Evolutionary conservation across 1,140 invertebrate species (phyloP).

Genomic region (fruit fly (Drosophila melanogaster)): DNA sequence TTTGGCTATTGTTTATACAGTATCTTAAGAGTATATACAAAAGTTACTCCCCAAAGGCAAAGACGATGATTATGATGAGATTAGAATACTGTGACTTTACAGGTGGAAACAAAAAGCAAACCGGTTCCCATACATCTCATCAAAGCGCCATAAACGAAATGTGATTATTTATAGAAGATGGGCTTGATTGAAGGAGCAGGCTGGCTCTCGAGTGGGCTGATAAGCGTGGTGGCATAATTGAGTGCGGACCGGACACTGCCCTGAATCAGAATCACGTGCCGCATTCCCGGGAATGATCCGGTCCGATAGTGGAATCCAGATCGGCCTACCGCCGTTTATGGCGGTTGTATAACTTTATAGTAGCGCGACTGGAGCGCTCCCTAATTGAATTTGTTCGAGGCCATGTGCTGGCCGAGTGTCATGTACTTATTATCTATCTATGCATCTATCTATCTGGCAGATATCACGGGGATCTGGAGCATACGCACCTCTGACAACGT

Average conservation of each 20-base stretch:
- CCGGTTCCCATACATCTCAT: slow-evolving; percentile 18
- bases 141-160: neutral
- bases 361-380: slow-evolving; percentile 9
- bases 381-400: slow-evolving; percentile 50
- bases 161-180: slow-evolving; percentile 23
- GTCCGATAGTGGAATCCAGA: slow-evolving; percentile 7
- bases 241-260: slow-evolving; percentile 2
- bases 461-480: slow-evolving; percentile 43
- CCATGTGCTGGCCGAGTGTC: slow-evolving; percentile 37
- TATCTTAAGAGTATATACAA: neutral
- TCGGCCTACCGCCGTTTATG: slow-evolving; percentile 29
- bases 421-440: slow-evolving; percentile 44
- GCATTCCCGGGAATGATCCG: slow-evolving; percentile 30
- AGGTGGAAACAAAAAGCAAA: slow-evolving; percentile 1
- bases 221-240: slow-evolving; percentile 37
- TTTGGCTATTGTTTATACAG: neutral
- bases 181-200: slow-evolving; percentile 14
- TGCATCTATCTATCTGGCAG: slow-evolving; percentile 15
- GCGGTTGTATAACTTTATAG: slow-evolving; percentile 52
- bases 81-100: neutral
- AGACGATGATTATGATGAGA: too few species aligned
- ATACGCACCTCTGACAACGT: slow-evolving; percentile 65
- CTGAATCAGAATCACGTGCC: slow-evolving; percentile 40
- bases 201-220: slow-evolving; percentile 27
- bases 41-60: neutral